phyloP scores from a whole-genome alignment of 37 sponge, comb jelly and placozoan species.

The Amphimedon queenslandica region DNA sequence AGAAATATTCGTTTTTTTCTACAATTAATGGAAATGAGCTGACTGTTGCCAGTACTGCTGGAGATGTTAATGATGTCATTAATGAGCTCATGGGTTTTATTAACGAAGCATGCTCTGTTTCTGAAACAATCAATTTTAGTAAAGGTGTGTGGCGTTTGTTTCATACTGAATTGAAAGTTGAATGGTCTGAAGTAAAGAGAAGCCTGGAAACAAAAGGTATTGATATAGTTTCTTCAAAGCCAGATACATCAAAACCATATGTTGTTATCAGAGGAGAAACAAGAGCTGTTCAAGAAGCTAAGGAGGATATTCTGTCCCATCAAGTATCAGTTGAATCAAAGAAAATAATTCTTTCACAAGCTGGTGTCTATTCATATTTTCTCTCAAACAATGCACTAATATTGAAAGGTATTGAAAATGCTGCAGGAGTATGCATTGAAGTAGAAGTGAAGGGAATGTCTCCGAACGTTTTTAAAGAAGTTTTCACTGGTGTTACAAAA shows the following conservation, averaged over 20 bases:
- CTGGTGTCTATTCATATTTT: slow-evolving; percentile 32
- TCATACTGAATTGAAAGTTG: neutral
- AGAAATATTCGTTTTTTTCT: neutral
- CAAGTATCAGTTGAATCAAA: neutral
- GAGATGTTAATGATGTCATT: slow-evolving; percentile 3
- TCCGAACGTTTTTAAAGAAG: neutral
- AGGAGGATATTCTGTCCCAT: neutral
- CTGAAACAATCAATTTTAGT: neutral
- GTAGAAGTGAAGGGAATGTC: neutral
- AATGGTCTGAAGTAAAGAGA: slow-evolving; percentile 1
- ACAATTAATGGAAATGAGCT: neutral
- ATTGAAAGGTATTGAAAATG: slow-evolving; percentile 19
- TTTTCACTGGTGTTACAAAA: slow-evolving; percentile 6
- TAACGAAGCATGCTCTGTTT: slow-evolving; percentile 18
- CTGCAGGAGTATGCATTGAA: slow-evolving; percentile 22
- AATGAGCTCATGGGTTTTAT: slow-evolving; percentile 13
- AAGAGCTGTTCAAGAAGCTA: neutral
- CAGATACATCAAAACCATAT: neutral
- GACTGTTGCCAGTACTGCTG: slow-evolving; percentile 18
- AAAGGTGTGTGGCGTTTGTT: slow-evolving; percentile 27
- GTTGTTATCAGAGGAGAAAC: neutral
- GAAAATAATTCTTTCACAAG: neutral
- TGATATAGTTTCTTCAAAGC: neutral
- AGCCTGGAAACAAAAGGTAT: neutral
- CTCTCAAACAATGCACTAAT: neutral